Conservation (phyloP, 2,797 vertebrate species). For the Cygnus olor region DNA sequence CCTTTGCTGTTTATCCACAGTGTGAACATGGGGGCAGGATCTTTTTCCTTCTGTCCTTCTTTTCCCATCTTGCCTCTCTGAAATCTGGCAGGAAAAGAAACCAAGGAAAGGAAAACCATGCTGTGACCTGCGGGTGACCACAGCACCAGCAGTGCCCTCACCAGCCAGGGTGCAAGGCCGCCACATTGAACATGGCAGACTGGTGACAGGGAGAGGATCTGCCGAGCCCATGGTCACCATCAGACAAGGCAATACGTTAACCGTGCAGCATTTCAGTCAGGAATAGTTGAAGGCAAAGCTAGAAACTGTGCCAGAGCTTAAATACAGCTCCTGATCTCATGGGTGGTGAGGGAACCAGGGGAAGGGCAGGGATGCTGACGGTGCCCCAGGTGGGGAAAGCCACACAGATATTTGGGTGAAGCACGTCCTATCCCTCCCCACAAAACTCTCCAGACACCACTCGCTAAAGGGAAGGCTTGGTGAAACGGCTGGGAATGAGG, state of each 20-base stretch:
- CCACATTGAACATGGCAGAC: background rate
- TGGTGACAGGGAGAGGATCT: background rate
- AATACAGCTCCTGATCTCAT: background rate
- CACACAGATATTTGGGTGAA: background rate
- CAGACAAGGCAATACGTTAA: background rate
- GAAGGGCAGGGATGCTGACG: background rate
- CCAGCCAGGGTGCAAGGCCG: background rate
- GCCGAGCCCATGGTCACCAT: background rate
- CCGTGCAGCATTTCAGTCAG: background rate
- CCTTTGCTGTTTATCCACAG: background rate
- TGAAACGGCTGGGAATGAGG: background rate
- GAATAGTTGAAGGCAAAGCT: background rate
- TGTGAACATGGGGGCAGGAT: fast-evolving
- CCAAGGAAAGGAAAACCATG: background rate
- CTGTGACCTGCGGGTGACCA: background rate
- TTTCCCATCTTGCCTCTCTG: background rate
- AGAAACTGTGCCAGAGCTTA: background rate
- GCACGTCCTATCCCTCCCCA: background rate
- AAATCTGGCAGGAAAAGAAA: background rate
- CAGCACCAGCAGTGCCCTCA: background rate
- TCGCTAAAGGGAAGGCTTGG: background rate
- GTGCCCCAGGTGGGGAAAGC: background rate
- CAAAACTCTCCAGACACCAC: background rate
- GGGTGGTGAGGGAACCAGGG: background rate
- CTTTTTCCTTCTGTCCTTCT: background rate